These are phyloP conservation scores for Lycocorax pyrrhopterus DNA, from an alignment of 2,113 vertebrate genomes.

Conservation along the genomic window DNA sequence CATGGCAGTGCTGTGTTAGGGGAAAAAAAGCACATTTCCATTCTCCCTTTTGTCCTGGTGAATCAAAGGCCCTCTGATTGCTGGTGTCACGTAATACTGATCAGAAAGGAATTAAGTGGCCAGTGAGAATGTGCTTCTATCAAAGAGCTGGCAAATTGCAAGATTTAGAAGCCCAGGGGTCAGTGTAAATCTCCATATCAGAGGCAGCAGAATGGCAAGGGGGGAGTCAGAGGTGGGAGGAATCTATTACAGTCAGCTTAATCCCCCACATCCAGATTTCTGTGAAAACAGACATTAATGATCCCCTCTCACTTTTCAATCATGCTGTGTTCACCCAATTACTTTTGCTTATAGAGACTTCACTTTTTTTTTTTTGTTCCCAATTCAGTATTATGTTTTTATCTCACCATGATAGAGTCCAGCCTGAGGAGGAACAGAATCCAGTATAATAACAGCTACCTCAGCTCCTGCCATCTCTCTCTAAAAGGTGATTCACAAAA, in stretches of 20 bases:
- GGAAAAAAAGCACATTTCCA: conserved; percentile 14
- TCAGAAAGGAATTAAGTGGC: conserved; percentile 68
- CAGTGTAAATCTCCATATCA: conserved; percentile 70
- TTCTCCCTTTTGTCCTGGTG: conserved; percentile 43
- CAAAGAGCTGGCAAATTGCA: conserved; percentile 62
- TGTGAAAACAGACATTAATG: conserved; percentile 27
- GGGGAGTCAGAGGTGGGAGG: neutral
- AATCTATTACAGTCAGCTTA: conserved; percentile 54
- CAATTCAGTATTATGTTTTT: neutral
- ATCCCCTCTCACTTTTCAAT: conserved; percentile 16
- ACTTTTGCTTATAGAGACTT: neutral
- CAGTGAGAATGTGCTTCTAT: conserved; percentile 59
- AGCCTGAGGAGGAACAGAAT: neutral
- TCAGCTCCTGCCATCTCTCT: neutral
- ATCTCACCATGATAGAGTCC: neutral
- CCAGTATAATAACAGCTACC: neutral
- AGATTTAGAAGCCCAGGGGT: conserved; percentile 66
- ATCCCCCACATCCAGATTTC: conserved; percentile 15
- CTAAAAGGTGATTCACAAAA: neutral
- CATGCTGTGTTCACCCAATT: neutral
- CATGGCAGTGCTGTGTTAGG: neutral
- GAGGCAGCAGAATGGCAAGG: conserved; percentile 38
- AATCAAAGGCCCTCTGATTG: conserved; percentile 55
- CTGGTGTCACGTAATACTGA: conserved; percentile 28
- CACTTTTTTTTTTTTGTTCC: neutral